Evolutionary conservation across 2,113 vertebrate genomes (phyloP).

Genomic region (Tyto alba): DNA sequence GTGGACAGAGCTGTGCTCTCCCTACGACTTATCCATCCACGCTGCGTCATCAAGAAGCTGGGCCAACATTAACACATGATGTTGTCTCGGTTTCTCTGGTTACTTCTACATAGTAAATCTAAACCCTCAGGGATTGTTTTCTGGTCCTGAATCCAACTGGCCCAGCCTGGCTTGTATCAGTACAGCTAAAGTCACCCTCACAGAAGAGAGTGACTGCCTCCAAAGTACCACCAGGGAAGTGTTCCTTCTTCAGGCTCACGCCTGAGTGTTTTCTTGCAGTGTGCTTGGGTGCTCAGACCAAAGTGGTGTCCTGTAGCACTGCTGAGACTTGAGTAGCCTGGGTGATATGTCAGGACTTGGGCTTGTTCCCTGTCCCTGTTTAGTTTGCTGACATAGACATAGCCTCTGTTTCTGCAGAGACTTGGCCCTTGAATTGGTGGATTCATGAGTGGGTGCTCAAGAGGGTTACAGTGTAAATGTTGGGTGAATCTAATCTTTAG

Average conservation of each 20-base stretch:
- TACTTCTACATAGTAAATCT: not conserved
- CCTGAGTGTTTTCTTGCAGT: not conserved
- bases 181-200: not conserved
- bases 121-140: not conserved
- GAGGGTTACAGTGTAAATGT: not conserved
- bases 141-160: not conserved
- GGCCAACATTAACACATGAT: not conserved
- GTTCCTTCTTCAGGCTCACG: not conserved
- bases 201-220: not conserved
- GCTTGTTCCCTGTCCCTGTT: not conserved
- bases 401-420: not conserved
- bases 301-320: not conserved
- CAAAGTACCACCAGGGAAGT: not conserved
- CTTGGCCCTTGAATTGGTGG: not conserved
- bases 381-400: not conserved
- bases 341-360: not conserved
- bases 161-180: not conserved
- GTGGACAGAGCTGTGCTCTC: not conserved
- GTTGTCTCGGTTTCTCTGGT: not conserved
- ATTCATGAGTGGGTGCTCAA: not conserved
- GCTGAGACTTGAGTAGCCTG: not conserved
- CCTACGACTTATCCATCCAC: not conserved
- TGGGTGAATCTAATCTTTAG: not conserved
- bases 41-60: fast-evolving
- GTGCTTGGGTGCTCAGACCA: not conserved